Evolutionary conservation across 2,113 vertebrate genomes (phyloP).

Genomic region (Anthoscopus minutus): DNA sequence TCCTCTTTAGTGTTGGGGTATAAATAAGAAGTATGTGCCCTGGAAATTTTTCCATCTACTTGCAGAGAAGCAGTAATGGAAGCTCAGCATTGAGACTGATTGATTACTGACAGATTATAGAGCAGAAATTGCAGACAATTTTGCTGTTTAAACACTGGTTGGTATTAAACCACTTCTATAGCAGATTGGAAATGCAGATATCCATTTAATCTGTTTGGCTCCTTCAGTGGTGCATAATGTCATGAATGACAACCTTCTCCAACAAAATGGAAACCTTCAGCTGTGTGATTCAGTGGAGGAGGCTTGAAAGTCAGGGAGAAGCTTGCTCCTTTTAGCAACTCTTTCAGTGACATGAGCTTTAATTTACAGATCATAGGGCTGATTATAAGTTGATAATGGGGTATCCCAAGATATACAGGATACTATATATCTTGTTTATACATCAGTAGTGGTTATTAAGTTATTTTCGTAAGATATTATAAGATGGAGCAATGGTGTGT

Average conservation of each 20-base stretch:
- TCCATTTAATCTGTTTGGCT: conserved; percentile 38
- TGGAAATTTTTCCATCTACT: conserved; percentile 11
- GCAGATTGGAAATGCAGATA: conserved; percentile 42
- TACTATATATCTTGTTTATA: background rate
- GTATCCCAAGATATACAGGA: background rate
- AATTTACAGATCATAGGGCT: background rate
- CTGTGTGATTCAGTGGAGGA: background rate
- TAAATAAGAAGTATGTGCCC: conserved; percentile 19
- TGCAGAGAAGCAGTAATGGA: background rate
- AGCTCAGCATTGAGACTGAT: background rate
- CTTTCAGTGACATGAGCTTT: background rate
- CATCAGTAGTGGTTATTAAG: background rate
- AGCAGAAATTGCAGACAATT: conserved; percentile 43
- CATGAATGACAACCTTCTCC: background rate
- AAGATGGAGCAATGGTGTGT: background rate
- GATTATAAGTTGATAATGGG: background rate
- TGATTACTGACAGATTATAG: conserved; percentile 32
- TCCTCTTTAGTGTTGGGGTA: background rate
- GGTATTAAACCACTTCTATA: conserved; percentile 42
- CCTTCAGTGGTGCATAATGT: background rate
- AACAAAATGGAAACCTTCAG: background rate
- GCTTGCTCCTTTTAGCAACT: background rate
- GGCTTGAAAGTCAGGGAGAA: background rate
- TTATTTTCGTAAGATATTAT: background rate
- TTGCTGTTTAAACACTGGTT: conserved; percentile 39